phyloP scores from a whole-genome alignment of 2,113 vertebrate genomes.

The Caranx melampygus region DNA sequence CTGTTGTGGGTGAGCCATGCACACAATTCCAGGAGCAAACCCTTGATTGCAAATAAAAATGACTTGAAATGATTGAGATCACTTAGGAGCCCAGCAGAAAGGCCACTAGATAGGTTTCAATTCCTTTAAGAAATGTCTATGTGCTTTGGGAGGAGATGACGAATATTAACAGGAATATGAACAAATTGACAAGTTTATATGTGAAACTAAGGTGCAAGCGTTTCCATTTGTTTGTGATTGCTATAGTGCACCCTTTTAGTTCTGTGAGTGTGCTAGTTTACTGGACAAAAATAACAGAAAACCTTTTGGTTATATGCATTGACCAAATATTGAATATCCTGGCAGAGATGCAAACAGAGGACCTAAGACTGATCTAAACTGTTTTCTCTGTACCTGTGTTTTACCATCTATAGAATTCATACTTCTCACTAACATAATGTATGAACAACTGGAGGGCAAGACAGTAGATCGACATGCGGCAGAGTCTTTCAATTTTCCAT shows the following conservation, averaged over 20 bases:
- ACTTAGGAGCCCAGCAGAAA: conserved; percentile 33
- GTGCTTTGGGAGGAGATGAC: conserved; percentile 10
- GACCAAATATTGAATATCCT: not conserved
- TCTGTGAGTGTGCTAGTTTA: conserved; percentile 12
- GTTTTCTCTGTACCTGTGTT: no score
- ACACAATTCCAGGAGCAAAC: conserved; percentile 21
- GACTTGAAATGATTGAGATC: conserved; percentile 21
- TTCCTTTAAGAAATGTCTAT: conserved; percentile 24
- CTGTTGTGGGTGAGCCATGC: conserved; percentile 21
- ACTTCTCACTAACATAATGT: no score
- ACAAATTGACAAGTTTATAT: conserved; percentile 4
- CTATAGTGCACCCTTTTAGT: not conserved
- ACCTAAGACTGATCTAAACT: no score
- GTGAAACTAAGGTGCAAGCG: not conserved
- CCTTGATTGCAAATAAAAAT: conserved; percentile 49
- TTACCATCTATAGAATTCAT: no score
- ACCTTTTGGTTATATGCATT: conserved; percentile 17
- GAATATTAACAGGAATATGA: conserved; percentile 19
- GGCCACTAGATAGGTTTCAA: not conserved
- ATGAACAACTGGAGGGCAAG: no score
- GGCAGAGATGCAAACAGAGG: not conserved
- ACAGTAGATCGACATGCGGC: no score
- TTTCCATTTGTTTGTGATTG: conserved; percentile 2
- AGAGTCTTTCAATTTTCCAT: no score
- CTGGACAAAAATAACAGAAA: conserved; percentile 27